Evolutionary conservation across 2,888 invertebrate species (phyloP).

Genomic region (Apomyelois bistriatella): DNA sequence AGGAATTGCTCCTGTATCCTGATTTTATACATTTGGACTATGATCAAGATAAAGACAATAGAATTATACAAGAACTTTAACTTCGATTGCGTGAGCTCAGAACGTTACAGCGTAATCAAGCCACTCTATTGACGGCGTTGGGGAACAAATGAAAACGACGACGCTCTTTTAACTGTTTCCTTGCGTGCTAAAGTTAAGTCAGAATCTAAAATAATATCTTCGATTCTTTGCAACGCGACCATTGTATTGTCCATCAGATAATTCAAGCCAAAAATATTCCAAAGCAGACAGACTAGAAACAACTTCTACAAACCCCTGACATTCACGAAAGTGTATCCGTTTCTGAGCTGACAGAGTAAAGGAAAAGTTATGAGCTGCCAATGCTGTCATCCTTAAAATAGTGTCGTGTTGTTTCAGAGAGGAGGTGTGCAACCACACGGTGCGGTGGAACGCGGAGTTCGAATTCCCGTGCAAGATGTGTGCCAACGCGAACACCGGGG

Average conservation of each 20-base stretch:
- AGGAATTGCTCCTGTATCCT: no score
- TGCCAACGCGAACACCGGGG: constrained; percentile 96
- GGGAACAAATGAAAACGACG: background rate
- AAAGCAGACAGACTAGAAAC: no score
- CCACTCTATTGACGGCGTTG: background rate
- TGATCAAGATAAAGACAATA: background rate
- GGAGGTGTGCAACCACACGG: constrained; percentile 95
- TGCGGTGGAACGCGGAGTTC: constrained; percentile 95
- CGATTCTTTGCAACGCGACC: no score
- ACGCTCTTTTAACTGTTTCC: background rate
- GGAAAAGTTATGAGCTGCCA: no score
- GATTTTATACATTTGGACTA: background rate
- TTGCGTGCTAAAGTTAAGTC: background rate
- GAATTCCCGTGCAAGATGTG: constrained; percentile 98
- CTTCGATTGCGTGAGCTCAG: background rate
- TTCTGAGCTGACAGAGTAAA: no score
- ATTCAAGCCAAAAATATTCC: no score
- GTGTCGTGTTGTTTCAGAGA: constrained; percentile 80
- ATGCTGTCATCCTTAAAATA: no score
- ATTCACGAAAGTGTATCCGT: no score
- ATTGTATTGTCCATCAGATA: no score
- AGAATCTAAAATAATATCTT: background rate
- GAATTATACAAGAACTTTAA: background rate
- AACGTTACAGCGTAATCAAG: background rate
- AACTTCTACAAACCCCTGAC: no score